phyloP scores from a whole-genome alignment of 37 sponge, comb jelly and placozoan genomes.

The Axinella damicornis region DNA sequence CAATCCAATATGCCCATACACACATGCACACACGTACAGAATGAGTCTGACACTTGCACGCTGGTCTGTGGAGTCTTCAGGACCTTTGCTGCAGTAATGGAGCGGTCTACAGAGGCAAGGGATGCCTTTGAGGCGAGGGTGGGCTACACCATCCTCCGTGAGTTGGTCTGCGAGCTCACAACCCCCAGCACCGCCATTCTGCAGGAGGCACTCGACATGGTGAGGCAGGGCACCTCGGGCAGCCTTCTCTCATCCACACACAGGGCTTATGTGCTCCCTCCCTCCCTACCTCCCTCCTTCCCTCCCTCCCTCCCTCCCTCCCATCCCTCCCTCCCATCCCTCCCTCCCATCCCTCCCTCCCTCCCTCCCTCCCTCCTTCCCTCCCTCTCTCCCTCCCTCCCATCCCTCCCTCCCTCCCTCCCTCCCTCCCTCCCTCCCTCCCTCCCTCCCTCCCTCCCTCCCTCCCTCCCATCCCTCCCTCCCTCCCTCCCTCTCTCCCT shows the following conservation, averaged over 20 bases:
- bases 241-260: too few species aligned
- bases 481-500: slow-evolving; percentile 1
- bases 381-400: neutral
- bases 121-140: slow-evolving; percentile 52
- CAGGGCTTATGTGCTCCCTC: too few species aligned
- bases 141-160: slow-evolving; percentile 32
- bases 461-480: neutral
- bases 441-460: too few species aligned
- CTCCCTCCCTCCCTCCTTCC: too few species aligned
- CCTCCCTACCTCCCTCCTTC: too few species aligned
- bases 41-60: neutral
- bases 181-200: slow-evolving; percentile 48
- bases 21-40: neutral
- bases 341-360: too few species aligned
- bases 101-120: slow-evolving; percentile 5
- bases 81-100: slow-evolving; percentile 44
- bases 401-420: neutral
- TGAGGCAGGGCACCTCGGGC: neutral
- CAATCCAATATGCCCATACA: neutral
- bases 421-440: too few species aligned
- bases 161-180: slow-evolving; percentile 14
- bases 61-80: slow-evolving; percentile 41
- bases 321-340: too few species aligned
- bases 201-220: slow-evolving; percentile 58
- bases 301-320: too few species aligned